Percentiles rank a stretch among this genome's conserved stretches.
phyloP scores from a whole-genome alignment of 2,888 invertebrate species.

The Calliphora vomitoria region DNA sequence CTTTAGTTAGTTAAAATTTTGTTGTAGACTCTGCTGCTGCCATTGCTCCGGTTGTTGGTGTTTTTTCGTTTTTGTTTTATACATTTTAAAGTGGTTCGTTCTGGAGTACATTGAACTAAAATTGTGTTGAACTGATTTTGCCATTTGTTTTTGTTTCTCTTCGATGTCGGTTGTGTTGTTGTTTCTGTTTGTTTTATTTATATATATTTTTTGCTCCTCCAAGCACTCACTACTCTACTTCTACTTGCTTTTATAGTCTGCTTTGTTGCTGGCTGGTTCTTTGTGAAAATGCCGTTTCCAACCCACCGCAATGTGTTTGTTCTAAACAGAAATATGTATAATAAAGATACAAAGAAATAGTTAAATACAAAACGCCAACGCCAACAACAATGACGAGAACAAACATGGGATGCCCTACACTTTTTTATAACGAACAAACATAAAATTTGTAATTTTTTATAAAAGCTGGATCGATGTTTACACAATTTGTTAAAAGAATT shows the following conservation, averaged over 20 bases:
- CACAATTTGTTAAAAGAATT: too few species aligned
- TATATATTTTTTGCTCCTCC: slow-evolving; percentile 39
- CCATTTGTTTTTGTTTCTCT: slow-evolving; percentile 31
- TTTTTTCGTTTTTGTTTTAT: background rate
- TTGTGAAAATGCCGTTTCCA: slow-evolving; percentile 59
- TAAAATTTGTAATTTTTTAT: too few species aligned
- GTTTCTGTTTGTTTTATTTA: slow-evolving; percentile 46
- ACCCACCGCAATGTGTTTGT: slow-evolving; percentile 50
- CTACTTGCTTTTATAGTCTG: background rate
- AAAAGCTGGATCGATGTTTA: too few species aligned
- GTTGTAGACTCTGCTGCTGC: slow-evolving; percentile 43
- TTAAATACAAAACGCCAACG: slow-evolving; percentile 34
- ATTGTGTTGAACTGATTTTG: slow-evolving; percentile 71
- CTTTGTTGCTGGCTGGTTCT: slow-evolving; percentile 12
- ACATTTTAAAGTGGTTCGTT: slow-evolving; percentile 54
- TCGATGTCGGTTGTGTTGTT: slow-evolving; percentile 35
- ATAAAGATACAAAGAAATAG: background rate
- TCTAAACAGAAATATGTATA: slow-evolving; percentile 4
- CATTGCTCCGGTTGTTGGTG: slow-evolving; percentile 35
- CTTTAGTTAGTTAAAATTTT: slow-evolving; percentile 42
- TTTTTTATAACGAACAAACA: background rate
- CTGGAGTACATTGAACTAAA: slow-evolving; percentile 71
- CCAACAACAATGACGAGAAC: slow-evolving; percentile 9
- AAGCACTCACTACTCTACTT: slow-evolving; percentile 45
- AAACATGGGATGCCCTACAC: background rate